These are phyloP conservation scores for Dissostichus mawsoni DNA, from an alignment of 2,113 vertebrate genomes.

Conservation along the genomic window DNA sequence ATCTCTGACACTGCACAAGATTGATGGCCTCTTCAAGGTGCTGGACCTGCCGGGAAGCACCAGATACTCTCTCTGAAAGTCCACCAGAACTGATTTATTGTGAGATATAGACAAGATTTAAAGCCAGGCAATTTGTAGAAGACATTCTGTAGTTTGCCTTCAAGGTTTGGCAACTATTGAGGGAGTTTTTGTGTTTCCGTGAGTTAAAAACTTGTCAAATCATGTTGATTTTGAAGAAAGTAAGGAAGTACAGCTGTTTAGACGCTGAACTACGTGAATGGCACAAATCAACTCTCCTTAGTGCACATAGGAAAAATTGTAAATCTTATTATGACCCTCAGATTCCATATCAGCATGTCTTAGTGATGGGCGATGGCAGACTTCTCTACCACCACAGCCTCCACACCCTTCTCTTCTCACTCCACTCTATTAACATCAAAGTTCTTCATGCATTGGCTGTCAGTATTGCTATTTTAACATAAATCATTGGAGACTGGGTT, in stretches of 20 bases:
- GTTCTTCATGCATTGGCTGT: not conserved
- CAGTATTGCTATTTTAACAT: not conserved
- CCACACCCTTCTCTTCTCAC: conserved; percentile 23
- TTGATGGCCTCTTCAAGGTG: conserved; percentile 53
- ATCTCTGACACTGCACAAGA: conserved; percentile 49
- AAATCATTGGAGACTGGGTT: conserved; percentile 31
- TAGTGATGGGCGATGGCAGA: not conserved
- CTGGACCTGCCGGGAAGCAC: conserved; percentile 41
- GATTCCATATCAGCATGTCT: conserved; percentile 6
- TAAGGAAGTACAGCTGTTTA: conserved; percentile 43
- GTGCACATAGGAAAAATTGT: not conserved
- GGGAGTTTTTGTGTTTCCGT: conserved; percentile 34
- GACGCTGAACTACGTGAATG: conserved; percentile 24
- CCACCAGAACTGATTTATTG: conserved; percentile 40
- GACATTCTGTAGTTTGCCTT: conserved; percentile 33
- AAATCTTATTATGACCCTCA: conserved; percentile 7
- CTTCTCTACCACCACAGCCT: not conserved
- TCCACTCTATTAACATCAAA: conserved; percentile 1
- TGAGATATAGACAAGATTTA: conserved; percentile 37
- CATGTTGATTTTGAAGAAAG: conserved; percentile 26
- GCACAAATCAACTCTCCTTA: not conserved
- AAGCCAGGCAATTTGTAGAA: conserved; percentile 30
- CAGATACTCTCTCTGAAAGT: conserved; percentile 14
- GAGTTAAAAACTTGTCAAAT: conserved; percentile 11
- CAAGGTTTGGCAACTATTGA: conserved; percentile 41